phyloP scores from a whole-genome alignment of 2,797 vertebrate genomes.

The Schizopygopsis malacanthus region DNA sequence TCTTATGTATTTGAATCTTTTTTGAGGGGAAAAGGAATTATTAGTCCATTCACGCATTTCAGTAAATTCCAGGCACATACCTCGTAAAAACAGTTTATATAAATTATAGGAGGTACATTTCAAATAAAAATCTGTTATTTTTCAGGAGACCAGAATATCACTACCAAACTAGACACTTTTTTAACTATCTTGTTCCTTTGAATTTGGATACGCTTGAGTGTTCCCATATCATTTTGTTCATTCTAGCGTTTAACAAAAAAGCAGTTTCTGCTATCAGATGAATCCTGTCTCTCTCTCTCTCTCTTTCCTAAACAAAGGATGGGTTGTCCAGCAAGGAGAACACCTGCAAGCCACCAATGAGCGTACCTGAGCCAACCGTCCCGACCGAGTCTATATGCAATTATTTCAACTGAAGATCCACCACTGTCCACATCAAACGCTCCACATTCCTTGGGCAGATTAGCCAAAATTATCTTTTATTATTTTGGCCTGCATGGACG shows the following conservation, averaged over 20 bases:
- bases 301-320: constrained; percentile 84
- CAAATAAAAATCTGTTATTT: not conserved
- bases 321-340: constrained; percentile 85
- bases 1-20: not conserved
- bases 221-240: constrained; percentile 64
- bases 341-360: constrained; percentile 91
- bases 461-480: constrained; percentile 99
- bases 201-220: constrained; percentile 64
- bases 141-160: constrained; percentile 19
- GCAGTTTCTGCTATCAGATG: constrained; percentile 80
- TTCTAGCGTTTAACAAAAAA: constrained; percentile 79
- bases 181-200: constrained; percentile 1
- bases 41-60: not conserved
- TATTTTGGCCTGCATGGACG: constrained; percentile 84
- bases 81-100: constrained; percentile 15
- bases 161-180: not conserved
- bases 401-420: constrained; percentile 90
- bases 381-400: constrained; percentile 83
- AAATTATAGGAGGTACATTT: not conserved
- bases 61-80: constrained; percentile 10
- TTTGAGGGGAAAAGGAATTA: not conserved
- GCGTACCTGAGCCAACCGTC: constrained; percentile 84
- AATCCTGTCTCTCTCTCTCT: constrained; percentile 77
- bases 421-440: constrained; percentile 94
- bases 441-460: constrained; percentile 94